Evolutionary conservation across 2,888 invertebrate genomes (phyloP), one percentile per base, ranked within the genome.

Genomic region (Xylocampa areola): DNA sequence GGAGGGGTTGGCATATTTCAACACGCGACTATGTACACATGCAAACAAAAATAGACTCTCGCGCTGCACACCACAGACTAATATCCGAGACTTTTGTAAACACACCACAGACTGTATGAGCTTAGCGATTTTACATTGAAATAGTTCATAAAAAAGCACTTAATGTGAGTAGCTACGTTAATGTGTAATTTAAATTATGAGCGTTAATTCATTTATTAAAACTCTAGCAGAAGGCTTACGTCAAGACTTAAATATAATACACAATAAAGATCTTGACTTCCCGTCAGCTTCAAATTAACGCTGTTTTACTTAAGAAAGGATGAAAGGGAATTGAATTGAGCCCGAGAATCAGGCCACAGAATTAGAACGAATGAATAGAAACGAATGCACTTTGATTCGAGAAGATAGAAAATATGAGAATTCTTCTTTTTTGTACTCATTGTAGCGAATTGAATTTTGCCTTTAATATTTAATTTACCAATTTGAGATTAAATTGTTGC

Each of bases 21-120:
- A 81, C 90, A 90, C 89, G 90, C 89, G 81, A 88, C 81, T 79
- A 65, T 77, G 71, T 71, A 80, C 67, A 79, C 73, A 80, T 55
- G 77, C 86, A 89, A 84, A 86, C 84, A 82, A 90, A 89, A 84
- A 79, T 83, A 79, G 66, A 88, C 89, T 77, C 73, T 88, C 68
- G 23, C 52, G 35, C 40, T 74, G 52, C 53, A 77, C 59, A 35
- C 69, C 79, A 88, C 76, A 76, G 80, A 76, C 74, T 77, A 85
- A 78, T 85, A 82, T 87, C 64, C 79, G 60, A 65, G 58, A 72
- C 59, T 76, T 80, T 65, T 77, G 76, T 76, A 81, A 83, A 82
- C 80, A 82, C 80, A 81, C 73, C 72, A 67, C 61, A 64, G 77
- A 80, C 76, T 84, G 84, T 87, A 87, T 75, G 80, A 82, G 82